phyloP scores from a whole-genome alignment of 2,888 invertebrate species.

The Meta bourneti region DNA sequence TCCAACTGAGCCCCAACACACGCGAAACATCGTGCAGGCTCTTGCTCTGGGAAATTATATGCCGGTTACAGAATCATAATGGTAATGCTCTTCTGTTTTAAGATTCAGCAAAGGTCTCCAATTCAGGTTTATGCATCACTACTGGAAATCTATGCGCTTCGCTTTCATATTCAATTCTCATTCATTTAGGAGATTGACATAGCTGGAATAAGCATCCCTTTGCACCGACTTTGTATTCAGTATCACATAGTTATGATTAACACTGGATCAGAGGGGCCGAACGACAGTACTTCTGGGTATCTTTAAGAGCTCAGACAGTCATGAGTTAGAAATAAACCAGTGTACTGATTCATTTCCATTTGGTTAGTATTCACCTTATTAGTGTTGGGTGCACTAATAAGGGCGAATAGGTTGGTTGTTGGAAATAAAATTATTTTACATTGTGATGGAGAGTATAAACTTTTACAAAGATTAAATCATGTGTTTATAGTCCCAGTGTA shows the following conservation, averaged over 20 bases:
- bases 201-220: background rate
- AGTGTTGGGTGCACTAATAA: background rate
- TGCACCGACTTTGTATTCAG: background rate
- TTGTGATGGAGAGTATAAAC: no score
- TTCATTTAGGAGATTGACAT: background rate
- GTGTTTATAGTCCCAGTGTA: no score
- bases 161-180: conserved; percentile 36
- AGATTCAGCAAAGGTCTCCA: conserved; percentile 20
- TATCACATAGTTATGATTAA: background rate
- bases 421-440: no score
- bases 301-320: background rate
- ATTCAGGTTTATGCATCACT: conserved; percentile 14
- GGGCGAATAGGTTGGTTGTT: background rate
- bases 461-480: no score
- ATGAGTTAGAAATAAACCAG: no score
- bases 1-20: conserved; percentile 5
- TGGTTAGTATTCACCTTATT: no score
- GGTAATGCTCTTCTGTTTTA: conserved; percentile 26
- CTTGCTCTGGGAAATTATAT: conserved; percentile 39
- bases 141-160: conserved; percentile 7
- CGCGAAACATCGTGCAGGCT: conserved; percentile 18
- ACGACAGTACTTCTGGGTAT: background rate
- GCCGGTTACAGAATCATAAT: conserved; percentile 18
- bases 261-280: background rate
- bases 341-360: no score